These are phyloP conservation scores for Craniophora ligustri DNA, from an alignment of 2,888 invertebrate species.

Conservation along the genomic window DNA sequence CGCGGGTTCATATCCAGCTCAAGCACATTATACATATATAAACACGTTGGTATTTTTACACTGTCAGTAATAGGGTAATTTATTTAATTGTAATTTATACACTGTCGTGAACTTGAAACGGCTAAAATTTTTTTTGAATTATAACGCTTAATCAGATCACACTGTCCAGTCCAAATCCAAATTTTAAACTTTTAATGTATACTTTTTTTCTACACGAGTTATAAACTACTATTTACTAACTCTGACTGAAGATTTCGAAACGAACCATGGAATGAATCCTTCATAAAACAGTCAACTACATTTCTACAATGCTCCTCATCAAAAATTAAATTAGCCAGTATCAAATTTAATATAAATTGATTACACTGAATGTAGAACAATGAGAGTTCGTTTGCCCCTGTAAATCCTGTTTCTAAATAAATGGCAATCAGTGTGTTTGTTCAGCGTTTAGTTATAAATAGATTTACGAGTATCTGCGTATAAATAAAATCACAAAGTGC, in stretches of 20 bases:
- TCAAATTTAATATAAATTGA: conserved; percentile 67
- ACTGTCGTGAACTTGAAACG: no score
- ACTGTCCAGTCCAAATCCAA: no score
- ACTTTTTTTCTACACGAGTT: no score
- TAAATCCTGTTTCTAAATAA: conserved; percentile 60
- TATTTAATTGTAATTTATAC: no score
- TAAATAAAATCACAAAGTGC: conserved; percentile 81
- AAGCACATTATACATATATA: no score
- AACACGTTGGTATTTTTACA: no score
- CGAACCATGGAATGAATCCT: conserved; percentile 18
- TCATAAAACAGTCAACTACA: conserved; percentile 31
- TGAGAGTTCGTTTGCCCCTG: conserved; percentile 66
- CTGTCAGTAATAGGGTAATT: no score
- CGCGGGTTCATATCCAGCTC: no score
- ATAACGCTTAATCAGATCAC: no score
- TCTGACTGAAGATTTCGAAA: conserved; percentile 19
- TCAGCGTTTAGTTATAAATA: conserved; percentile 55
- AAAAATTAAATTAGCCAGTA: conserved; percentile 61
- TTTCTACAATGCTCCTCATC: conserved; percentile 47
- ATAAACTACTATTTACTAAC: no score
- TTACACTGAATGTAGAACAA: conserved; percentile 70
- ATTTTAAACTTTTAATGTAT: no score
- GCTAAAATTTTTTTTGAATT: no score
- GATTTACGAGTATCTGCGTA: conserved; percentile 52
- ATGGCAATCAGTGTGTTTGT: conserved; percentile 59